A percentile compares a stretch with the other conserved stretches of the same genome.
phyloP scores from a whole-genome alignment of 2,888 invertebrate genomes.

The Microdon myrmicae region DNA sequence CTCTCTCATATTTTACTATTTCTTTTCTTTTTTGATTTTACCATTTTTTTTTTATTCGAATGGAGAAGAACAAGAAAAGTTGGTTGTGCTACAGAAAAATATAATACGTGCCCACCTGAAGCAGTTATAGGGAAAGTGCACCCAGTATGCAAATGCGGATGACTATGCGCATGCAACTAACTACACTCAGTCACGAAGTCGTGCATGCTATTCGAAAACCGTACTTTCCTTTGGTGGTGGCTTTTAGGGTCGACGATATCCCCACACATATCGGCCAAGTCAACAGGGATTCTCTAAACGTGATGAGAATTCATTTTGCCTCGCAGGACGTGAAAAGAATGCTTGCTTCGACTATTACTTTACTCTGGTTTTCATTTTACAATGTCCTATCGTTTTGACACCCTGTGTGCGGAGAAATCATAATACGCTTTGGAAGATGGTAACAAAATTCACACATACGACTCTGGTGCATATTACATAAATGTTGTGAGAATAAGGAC shows the following conservation, averaged over 20 bases:
- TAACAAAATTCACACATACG: conserved; percentile 1
- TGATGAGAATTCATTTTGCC: conserved; percentile 43
- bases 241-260: conserved; percentile 31
- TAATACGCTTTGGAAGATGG: background rate
- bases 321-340: conserved; percentile 40
- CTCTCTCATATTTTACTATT: no score
- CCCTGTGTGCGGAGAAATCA: background rate
- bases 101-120: conserved; percentile 41
- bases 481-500: no score
- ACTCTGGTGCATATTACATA: conserved; percentile 6
- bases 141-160: conserved; percentile 42
- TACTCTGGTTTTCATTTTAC: conserved; percentile 11
- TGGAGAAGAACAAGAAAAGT: conserved; percentile 10
- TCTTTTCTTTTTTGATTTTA: no score
- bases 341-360: conserved; percentile 12
- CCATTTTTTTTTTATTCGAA: no score
- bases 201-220: conserved; percentile 36
- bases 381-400: no score
- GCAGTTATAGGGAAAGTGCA: conserved; percentile 44
- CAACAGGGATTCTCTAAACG: conserved; percentile 43
- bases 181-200: conserved; percentile 43
- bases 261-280: conserved; percentile 44
- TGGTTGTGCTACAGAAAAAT: conserved; percentile 23
- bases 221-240: conserved; percentile 18
- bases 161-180: conserved; percentile 40